phyloP scores from a whole-genome alignment of 1,140 invertebrate species.

The Bacillus rossius region DNA sequence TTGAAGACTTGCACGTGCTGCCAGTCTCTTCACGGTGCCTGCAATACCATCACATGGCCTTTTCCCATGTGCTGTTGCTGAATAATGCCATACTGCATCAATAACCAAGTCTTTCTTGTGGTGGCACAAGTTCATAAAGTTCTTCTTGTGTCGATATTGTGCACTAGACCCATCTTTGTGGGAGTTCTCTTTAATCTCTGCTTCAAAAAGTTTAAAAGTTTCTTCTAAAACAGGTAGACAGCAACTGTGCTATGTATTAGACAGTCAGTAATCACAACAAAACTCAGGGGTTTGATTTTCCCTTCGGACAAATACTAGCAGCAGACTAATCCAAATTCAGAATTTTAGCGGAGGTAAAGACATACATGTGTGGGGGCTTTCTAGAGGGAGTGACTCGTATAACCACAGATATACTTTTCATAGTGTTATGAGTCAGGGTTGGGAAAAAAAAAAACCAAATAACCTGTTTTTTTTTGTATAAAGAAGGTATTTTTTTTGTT shows the following conservation, averaged over 20 bases:
- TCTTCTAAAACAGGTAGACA: background rate
- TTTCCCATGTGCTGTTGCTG: slow-evolving; percentile 35
- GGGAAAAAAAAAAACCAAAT: too few relatives aligned
- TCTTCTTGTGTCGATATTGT: slow-evolving; percentile 35
- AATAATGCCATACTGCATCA: slow-evolving; percentile 32
- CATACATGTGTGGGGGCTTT: too few relatives aligned
- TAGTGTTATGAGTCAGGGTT: too few relatives aligned
- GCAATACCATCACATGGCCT: slow-evolving; percentile 27
- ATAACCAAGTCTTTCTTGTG: slow-evolving; percentile 29
- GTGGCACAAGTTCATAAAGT: slow-evolving; percentile 29
- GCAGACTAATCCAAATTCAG: too few relatives aligned
- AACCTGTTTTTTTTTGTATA: too few relatives aligned
- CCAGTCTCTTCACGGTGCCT: slow-evolving; percentile 21
- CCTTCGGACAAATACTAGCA: too few relatives aligned
- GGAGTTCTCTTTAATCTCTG: slow-evolving; percentile 7
- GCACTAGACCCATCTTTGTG: slow-evolving; percentile 27
- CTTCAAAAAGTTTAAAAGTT: slow-evolving; percentile 4
- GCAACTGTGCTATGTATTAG: slow-evolving; percentile 3
- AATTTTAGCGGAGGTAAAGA: too few relatives aligned
- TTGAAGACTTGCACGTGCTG: slow-evolving; percentile 13
- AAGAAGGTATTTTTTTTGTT: too few relatives aligned
- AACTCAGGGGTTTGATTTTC: background rate
- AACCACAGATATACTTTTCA: too few relatives aligned
- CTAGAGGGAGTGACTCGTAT: too few relatives aligned
- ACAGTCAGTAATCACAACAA: background rate